Base-by-base conservation (phyloP, 2,888 invertebrate genomes). In the Bhutanitis thaidina region DNA sequence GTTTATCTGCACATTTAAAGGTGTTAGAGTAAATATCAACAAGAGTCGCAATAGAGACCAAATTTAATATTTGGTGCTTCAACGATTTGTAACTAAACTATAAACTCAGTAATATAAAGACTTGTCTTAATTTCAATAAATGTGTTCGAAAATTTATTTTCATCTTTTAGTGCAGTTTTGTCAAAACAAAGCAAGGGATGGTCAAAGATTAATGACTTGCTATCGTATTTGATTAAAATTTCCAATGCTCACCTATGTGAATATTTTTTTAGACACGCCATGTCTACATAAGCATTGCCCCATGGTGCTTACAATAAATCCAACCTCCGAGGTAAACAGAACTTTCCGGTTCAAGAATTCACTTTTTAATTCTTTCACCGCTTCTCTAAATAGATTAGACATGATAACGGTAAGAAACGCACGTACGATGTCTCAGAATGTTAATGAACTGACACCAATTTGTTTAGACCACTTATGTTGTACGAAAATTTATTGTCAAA, bases 371-470 rank as follows among this genome's bases (percentile, higher is more conserved):
- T 29, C 40, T 39, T 32, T 30, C 14, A 49, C 40, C 30, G 20
- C 36, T 36, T 45, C 41, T 30, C 46, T 38, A 37, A 47, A 47
- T 46, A 43, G 38, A 46, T 52, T 46, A 46, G 9, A 47, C 9
- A 25, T 27, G 48, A 35, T 43, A 52, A 46, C 52, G 39, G 50
- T 47, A 25, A 48, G 37, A 43, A 48, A 35, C 44, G 7, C 10
- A 37, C 41, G 16, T n/a, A 27, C 49, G 37, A 15, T 37, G 30
- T 43, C n/a, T 41, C 7, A 46, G 37, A 47, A 52, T 52, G 41
- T 52, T 46, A 52, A 43, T 43, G 32, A 20, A 37, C 37, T 32
- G 46, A 46, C 52, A 52, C 41, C 43, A 36, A 52, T 52, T 52
- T 52, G 46, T 52, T 51, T 36, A 46, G 40, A 51, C 29, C 36